Evolutionary conservation across 2,888 invertebrate genomes (phyloP).

Genomic region (Polylopha cassiicola): DNA sequence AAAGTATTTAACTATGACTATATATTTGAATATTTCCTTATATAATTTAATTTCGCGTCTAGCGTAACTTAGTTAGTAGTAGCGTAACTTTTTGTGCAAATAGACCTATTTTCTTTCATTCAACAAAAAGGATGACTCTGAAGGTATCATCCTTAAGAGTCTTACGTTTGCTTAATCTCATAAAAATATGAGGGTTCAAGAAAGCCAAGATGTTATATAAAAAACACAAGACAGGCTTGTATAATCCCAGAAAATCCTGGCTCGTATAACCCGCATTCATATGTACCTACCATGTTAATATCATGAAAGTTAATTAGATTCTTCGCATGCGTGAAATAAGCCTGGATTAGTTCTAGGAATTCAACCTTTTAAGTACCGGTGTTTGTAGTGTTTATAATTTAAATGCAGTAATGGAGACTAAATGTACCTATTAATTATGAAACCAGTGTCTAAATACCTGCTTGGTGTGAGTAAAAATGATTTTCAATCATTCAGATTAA

Average conservation of each 20-base stretch:
- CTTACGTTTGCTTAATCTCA: conserved; percentile 12
- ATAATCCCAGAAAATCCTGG: conserved; percentile 12
- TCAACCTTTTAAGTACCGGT: no score
- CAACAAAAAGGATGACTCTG: conserved; percentile 5
- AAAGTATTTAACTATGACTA: no score
- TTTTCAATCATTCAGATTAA: no score
- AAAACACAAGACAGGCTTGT: conserved; percentile 12
- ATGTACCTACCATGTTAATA: conserved; percentile 51
- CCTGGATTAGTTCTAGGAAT: conserved; percentile 36
- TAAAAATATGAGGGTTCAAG: conserved; percentile 6
- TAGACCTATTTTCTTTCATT: not conserved
- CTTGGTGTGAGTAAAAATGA: no score
- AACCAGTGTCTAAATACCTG: no score
- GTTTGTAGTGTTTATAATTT: no score
- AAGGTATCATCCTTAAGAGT: conserved; percentile 11
- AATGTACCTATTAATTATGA: no score
- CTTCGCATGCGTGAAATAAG: conserved; percentile 62
- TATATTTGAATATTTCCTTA: no score
- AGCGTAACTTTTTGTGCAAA: no score
- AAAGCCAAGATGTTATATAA: conserved; percentile 5
- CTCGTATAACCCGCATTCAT: conserved; percentile 14
- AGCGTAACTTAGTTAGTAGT: no score
- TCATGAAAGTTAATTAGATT: conserved; percentile 64
- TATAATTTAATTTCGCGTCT: no score
- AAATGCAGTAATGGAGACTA: no score